Percentiles rank a stretch among this genome's conserved stretches.
These are phyloP conservation scores for Lissonota sp. DNA, from an alignment of 2,888 invertebrate genomes.

Conservation along the genomic window DNA sequence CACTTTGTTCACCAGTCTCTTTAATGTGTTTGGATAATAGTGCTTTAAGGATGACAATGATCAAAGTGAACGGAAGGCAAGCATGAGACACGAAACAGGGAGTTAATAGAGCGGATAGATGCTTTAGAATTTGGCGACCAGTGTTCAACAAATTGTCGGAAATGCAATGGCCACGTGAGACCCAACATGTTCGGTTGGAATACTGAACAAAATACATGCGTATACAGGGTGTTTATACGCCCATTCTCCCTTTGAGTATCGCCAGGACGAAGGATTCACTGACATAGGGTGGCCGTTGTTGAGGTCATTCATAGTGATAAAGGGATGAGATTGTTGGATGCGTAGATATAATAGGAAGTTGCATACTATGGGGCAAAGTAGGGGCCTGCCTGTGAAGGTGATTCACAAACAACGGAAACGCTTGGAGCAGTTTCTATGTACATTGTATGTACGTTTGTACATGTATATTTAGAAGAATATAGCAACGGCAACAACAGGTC, in stretches of 20 bases:
- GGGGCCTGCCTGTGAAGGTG: conserved; percentile 42
- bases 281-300: conserved; percentile 36
- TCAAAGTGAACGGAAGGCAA: neutral
- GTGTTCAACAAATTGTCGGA: conserved; percentile 1
- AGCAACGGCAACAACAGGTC: conserved; percentile 48
- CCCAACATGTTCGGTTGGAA: neutral
- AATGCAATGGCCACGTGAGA: conserved; percentile 22
- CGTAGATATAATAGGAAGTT: conserved; percentile 41
- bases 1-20: neutral
- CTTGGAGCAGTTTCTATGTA: conserved; percentile 49
- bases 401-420: conserved; percentile 60
- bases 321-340: conserved; percentile 29
- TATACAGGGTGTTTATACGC: neutral
- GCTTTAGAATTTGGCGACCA: neutral
- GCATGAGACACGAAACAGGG: conserved; percentile 9
- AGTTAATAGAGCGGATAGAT: conserved; percentile 33
- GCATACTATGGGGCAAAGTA: conserved; percentile 45
- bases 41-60: neutral
- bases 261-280: conserved; percentile 7
- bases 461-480: conserved; percentile 46
- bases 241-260: conserved; percentile 2
- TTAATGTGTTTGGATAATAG: neutral
- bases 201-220: conserved; percentile 5
- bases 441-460: no score
- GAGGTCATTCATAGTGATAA: conserved; percentile 37